Base-by-base conservation (phyloP, 2,797 vertebrate species). In the Anas georgica region DNA sequence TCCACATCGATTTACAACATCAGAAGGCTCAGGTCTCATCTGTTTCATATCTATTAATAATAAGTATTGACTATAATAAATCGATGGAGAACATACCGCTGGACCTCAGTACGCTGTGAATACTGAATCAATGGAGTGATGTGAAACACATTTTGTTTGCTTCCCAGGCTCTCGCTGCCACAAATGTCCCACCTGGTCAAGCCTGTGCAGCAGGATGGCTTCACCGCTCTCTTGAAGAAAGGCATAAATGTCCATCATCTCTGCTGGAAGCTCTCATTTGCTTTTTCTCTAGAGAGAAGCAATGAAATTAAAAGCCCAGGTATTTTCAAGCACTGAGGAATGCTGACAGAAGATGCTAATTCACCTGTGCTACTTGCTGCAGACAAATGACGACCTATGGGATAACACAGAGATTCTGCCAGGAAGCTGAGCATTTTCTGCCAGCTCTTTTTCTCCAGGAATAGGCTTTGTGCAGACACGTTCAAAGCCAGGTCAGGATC, bases 31-130 rank as follows among this genome's bases (percentile, higher is more conserved):
- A 58, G 70, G 48, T 82, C 90, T 70, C 79, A 60, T 50, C 89
- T 89, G 74, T 66, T 96, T 90, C 88, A 54, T 88, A 95, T 92
- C 92, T 92, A 90, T 97, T 91, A 95, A 91, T 92, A 95, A 93
- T 94, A 94, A 92, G 80, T 88, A 95, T 91, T 93, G 90, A 91
- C 89, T 80, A 26, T 84, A 93, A 93, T 74, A 92, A 95, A 90
- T 90, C 86, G 76, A 39, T 76, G 59, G 83, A 93, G 87, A 83
- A 74, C 67, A 63, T 58, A 58, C 43, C 18, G 5, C 80, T 79
- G 74, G 41, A 63, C 62, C 39, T 88, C 56, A 13, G 79, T 20
- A 74, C 70, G 80, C 54, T 82, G 70, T 74, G 92, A 86, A 82
- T 91, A 73, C 39, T 8, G 45, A 81, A 75, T 81, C 41, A 81